Percentiles rank a stretch among this genome's conserved stretches.
Conservation (phyloP, 2,113 vertebrate genomes). For the Chlorocebus sabaeus region DNA sequence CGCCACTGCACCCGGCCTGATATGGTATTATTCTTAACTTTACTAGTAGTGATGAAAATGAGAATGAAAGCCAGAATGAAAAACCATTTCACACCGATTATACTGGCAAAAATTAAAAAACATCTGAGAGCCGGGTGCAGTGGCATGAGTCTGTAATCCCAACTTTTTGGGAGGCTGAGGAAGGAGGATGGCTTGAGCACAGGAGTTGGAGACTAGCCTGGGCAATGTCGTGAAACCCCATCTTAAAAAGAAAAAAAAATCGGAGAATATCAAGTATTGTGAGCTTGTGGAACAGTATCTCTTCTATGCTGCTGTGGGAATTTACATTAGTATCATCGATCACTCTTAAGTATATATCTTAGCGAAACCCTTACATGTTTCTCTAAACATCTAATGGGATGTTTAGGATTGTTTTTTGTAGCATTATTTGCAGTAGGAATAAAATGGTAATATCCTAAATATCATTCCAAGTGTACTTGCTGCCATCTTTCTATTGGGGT, state of each 20-base stretch:
- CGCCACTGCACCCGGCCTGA: no score
- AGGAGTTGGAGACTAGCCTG: neutral
- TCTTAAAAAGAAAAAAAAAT: neutral
- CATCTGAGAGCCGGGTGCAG: neutral
- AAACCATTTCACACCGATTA: neutral
- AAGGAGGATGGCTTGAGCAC: neutral
- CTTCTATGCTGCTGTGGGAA: neutral
- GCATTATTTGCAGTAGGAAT: neutral
- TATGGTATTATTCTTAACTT: neutral
- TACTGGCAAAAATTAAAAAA: neutral
- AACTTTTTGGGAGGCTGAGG: neutral
- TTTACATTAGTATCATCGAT: neutral
- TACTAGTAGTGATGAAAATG: neutral
- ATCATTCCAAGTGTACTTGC: neutral
- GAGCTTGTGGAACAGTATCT: neutral
- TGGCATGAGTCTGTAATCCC: neutral
- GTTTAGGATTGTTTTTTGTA: neutral
- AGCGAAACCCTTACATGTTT: neutral
- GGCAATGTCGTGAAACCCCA: no score
- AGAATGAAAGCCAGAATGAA: neutral
- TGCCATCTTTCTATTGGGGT: neutral
- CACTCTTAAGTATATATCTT: no score
- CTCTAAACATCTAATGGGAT: neutral
- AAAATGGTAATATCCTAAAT: neutral
- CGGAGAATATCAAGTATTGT: neutral